Evolutionary conservation across 2,888 invertebrate species (phyloP).

Genomic region (Branchellion lobata): DNA sequence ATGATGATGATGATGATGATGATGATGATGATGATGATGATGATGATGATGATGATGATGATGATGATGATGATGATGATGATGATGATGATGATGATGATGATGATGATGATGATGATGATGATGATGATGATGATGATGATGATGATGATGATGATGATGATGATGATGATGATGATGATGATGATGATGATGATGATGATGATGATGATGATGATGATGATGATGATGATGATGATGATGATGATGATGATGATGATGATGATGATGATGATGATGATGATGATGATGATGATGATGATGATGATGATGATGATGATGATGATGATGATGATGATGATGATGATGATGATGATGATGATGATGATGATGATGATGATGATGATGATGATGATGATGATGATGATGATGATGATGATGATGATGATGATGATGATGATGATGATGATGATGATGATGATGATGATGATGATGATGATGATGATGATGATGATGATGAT

Average conservation of each 20-base stretch:
- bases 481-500: conserved; percentile 13
- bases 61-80: conserved; percentile 6
- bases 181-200: background rate
- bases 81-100: background rate
- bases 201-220: conserved; percentile 12
- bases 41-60: conserved; percentile 14
- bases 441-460: conserved; percentile 12
- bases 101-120: conserved; percentile 13
- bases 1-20: conserved; percentile 13
- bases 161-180: background rate
- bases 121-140: background rate
- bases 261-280: background rate
- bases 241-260: conserved; percentile 13
- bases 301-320: conserved; percentile 6
- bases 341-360: conserved; percentile 13
- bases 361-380: background rate
- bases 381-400: conserved; percentile 11
- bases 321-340: background rate
- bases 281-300: conserved; percentile 14
- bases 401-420: background rate
- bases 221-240: background rate
- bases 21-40: background rate
- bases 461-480: background rate
- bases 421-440: background rate
- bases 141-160: conserved; percentile 11